Percentiles rank a stretch among this genome's conserved stretches.
Conservation (phyloP, 2,888 invertebrate species). For the Parnassius smintheus region DNA sequence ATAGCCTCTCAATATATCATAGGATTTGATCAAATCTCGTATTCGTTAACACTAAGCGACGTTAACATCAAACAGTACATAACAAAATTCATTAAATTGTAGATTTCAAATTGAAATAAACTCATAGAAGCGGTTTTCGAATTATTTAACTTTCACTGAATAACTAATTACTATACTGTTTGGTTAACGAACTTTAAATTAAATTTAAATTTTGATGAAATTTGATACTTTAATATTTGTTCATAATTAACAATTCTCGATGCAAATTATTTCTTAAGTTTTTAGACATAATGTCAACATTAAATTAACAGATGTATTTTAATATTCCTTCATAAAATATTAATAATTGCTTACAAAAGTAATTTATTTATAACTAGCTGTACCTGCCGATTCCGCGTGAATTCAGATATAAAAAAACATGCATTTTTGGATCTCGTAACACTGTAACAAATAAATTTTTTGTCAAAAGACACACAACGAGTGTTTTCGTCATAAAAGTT, state of each 20-base stretch:
- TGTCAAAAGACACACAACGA: too few relatives aligned
- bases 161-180: slow-evolving; percentile 20
- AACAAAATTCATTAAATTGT: slow-evolving; percentile 17
- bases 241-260: neutral
- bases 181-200: slow-evolving; percentile 21
- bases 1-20: too few relatives aligned
- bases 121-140: slow-evolving; percentile 3
- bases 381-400: too few relatives aligned
- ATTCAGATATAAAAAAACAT: too few relatives aligned
- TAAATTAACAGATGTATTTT: neutral
- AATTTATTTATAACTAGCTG: too few relatives aligned
- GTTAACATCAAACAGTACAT: neutral
- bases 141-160: slow-evolving; percentile 22
- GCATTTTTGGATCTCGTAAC: too few relatives aligned
- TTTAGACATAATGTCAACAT: neutral
- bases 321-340: too few relatives aligned
- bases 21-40: too few relatives aligned
- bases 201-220: slow-evolving; percentile 14
- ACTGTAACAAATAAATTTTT: too few relatives aligned
- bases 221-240: slow-evolving; percentile 10
- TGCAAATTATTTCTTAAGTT: neutral
- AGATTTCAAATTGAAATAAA: slow-evolving; percentile 11
- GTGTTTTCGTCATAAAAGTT: too few relatives aligned
- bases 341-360: too few relatives aligned
- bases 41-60: too few relatives aligned